Conservation (phyloP, 2,113 vertebrate species). For the Dissostichus mawsoni region DNA sequence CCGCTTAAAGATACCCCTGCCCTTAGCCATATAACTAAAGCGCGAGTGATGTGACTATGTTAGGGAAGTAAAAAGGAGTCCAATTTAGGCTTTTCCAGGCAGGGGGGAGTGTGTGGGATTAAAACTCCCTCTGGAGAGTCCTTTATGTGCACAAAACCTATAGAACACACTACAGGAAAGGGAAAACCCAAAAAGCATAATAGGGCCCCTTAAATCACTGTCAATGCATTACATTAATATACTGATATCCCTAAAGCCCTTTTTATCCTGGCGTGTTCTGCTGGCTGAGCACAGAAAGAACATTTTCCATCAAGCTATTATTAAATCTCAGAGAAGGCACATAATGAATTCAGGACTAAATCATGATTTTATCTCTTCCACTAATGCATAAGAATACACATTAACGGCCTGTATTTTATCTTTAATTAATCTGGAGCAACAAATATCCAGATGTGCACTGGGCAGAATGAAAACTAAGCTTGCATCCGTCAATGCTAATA, state of each 20-base stretch:
- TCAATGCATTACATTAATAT: conserved; percentile 17
- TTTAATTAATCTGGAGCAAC: conserved; percentile 35
- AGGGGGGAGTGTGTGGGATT: too few species aligned
- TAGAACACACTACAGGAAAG: too few species aligned
- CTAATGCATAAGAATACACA: conserved; percentile 40
- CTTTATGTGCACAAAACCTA: too few species aligned
- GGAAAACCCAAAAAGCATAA: too few species aligned
- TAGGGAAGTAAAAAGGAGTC: too few species aligned
- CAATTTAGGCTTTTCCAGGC: too few species aligned
- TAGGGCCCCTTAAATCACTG: not conserved
- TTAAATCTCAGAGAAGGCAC: conserved; percentile 32
- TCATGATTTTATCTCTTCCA: conserved; percentile 35
- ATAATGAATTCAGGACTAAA: conserved; percentile 27
- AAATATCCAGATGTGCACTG: conserved; percentile 54
- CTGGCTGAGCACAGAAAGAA: conserved; percentile 30
- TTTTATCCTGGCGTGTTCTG: conserved; percentile 30
- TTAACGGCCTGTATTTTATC: conserved; percentile 39
- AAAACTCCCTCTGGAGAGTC: too few species aligned
- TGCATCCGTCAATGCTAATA: not conserved
- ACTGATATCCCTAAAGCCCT: not conserved
- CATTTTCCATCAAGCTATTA: conserved; percentile 58
- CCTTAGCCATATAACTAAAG: too few species aligned
- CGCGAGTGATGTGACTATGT: too few species aligned
- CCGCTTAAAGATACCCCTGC: too few species aligned
- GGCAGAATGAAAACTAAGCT: conserved; percentile 45